Percentiles rank a stretch among this genome's conserved stretches.
phyloP scores from a whole-genome alignment of 2,888 invertebrate species.

The Acronicta psi region DNA sequence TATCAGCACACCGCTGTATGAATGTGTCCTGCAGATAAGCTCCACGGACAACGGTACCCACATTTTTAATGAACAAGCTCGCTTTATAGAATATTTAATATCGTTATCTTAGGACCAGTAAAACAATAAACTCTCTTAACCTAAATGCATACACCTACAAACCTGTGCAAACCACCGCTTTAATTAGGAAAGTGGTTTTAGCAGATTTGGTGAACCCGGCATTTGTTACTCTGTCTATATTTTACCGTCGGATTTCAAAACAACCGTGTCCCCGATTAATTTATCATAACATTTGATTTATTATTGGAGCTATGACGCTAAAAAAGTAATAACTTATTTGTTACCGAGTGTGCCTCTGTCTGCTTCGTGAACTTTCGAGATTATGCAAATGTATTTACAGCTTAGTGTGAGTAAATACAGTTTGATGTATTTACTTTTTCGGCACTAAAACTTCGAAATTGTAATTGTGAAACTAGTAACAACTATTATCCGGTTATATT shows the following conservation, averaged over 20 bases:
- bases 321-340: conserved; percentile 38
- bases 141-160: conserved; percentile 27
- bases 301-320: conserved; percentile 5
- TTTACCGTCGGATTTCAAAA: conserved; percentile 15
- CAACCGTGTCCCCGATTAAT: conserved; percentile 20
- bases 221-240: background rate
- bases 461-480: conserved; percentile 42
- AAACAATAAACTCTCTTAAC: conserved; percentile 37
- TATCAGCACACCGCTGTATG: conserved; percentile 74
- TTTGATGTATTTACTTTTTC: conserved; percentile 40
- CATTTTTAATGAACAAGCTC: conserved; percentile 56
- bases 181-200: conserved; percentile 36
- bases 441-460: conserved; percentile 40
- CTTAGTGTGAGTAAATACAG: conserved; percentile 45
- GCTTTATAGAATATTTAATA: conserved; percentile 41
- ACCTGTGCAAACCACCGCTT: conserved; percentile 18
- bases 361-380: conserved; percentile 35
- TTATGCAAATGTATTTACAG: conserved; percentile 46
- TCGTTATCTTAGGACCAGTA: conserved; percentile 30
- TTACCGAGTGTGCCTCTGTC: conserved; percentile 9
- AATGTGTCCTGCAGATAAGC: conserved; percentile 72
- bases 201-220: conserved; percentile 13
- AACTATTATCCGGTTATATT: conserved; percentile 40
- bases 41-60: conserved; percentile 51
- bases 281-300: conserved; percentile 21